Evolutionary conservation across 2,797 vertebrate genomes (phyloP).

Genomic region (Harpagifer antarcticus): DNA sequence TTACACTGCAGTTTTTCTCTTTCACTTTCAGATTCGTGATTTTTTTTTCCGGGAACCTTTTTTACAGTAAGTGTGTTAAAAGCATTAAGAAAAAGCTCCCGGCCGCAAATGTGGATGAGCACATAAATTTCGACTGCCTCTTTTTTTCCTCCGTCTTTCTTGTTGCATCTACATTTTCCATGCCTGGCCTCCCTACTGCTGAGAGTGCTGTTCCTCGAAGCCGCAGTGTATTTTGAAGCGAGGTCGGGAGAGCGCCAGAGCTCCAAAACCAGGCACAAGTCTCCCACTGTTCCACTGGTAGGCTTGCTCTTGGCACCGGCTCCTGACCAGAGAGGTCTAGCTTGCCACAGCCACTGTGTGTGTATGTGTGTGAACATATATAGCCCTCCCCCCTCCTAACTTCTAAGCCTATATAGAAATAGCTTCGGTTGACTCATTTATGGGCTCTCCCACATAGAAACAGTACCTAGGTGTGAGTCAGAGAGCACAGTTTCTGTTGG

Average conservation of each 20-base stretch:
- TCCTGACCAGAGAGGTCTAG: constrained; percentile 81
- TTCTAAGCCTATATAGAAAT: constrained; percentile 72
- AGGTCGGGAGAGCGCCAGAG: constrained; percentile 83
- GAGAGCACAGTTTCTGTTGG: constrained; percentile 58
- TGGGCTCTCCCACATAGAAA: constrained; percentile 74
- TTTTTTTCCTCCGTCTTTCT: constrained; percentile 58
- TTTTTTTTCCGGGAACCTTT: constrained; percentile 46
- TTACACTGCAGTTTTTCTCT: constrained; percentile 57
- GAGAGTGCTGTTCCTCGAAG: constrained; percentile 88
- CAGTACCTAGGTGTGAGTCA: constrained; percentile 70
- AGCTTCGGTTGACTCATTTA: constrained; percentile 75
- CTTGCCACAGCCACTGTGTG: constrained; percentile 75
- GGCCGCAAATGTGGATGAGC: constrained; percentile 81
- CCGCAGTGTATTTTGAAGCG: constrained; percentile 88
- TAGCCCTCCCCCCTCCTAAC: constrained; percentile 51
- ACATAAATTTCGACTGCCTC: constrained; percentile 73
- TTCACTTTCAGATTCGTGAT: constrained; percentile 81
- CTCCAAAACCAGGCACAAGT: constrained; percentile 83
- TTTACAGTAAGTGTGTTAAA: constrained; percentile 76
- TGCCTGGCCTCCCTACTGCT: constrained; percentile 85
- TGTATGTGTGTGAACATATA: constrained; percentile 73
- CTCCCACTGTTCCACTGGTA: constrained; percentile 82
- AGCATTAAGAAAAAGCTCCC: constrained; percentile 76
- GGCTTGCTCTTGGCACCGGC: constrained; percentile 82
- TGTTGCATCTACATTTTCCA: constrained; percentile 86